A percentile compares a stretch with the other conserved stretches of the same genome.
Conservation (phyloP, 2,888 invertebrate genomes). For the Caenorhabditis sp. region DNA sequence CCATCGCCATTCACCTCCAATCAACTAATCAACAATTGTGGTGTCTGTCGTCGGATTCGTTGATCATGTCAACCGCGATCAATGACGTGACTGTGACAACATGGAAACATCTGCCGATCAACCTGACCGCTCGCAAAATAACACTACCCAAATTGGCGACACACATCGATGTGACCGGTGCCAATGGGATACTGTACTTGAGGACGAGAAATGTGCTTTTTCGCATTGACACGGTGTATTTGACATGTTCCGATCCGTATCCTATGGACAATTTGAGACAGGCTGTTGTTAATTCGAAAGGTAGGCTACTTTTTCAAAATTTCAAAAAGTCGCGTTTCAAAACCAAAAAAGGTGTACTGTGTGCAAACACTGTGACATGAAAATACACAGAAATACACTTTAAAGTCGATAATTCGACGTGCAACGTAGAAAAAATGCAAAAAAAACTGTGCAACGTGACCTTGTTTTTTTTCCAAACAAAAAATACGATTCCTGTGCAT, state of each 20-base stretch:
- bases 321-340: no score
- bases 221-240: conserved; percentile 23
- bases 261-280: conserved; percentile 34
- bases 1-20: conserved; percentile 19
- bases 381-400: no score
- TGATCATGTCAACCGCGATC: not conserved
- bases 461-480: no score
- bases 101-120: conserved; percentile 20
- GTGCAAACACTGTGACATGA: no score
- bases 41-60: conserved; percentile 15
- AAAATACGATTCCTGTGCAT: no score
- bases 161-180: conserved; percentile 17
- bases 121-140: conserved; percentile 5
- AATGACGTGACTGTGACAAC: not conserved
- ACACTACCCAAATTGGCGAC: not conserved
- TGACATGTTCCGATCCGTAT: conserved; percentile 35
- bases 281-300: conserved; percentile 18
- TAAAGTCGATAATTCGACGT: no score
- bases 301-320: not conserved
- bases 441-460: no score
- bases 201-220: conserved; percentile 11
- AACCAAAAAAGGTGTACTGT: no score
- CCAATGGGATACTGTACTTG: conserved; percentile 10
- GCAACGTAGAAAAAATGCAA: no score
- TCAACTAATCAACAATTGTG: conserved; percentile 16